Percentiles rank a stretch among this genome's conserved stretches.
These are phyloP conservation scores for Amphiprion clarkii DNA, from an alignment of 2,797 vertebrate genomes.

Conservation along the genomic window DNA sequence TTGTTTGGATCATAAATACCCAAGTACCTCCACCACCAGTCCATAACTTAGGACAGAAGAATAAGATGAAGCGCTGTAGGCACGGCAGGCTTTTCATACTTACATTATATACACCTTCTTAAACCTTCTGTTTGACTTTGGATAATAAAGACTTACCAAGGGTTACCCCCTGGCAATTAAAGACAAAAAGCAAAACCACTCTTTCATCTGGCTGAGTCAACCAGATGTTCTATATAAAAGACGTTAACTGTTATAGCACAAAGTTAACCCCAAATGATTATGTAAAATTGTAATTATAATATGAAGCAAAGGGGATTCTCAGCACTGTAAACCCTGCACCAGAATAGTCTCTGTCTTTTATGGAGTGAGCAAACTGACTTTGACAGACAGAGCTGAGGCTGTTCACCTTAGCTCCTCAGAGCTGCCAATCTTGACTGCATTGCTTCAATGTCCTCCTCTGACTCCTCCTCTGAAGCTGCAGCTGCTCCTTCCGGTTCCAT, in stretches of 20 bases:
- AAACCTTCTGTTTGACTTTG: conserved; percentile 75
- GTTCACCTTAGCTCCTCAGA: conserved; percentile 90
- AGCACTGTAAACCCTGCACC: conserved; percentile 58
- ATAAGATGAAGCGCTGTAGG: conserved; percentile 70
- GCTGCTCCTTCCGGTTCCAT: conserved; percentile 85
- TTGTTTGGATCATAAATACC: conserved; percentile 54
- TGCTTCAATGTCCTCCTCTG: conserved; percentile 95
- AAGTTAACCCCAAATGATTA: conserved; percentile 66
- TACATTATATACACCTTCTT: conserved; percentile 75
- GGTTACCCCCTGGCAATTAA: conserved; percentile 46
- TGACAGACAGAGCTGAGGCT: conserved; percentile 31
- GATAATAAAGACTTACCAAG: conserved; percentile 63
- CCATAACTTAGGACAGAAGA: conserved; percentile 53
- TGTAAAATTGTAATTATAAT: conserved; percentile 44
- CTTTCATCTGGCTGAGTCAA: conserved; percentile 41
- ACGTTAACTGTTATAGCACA: conserved; percentile 48
- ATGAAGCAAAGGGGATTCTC: conserved; percentile 48
- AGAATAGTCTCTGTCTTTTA: conserved; percentile 63
- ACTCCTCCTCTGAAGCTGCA: conserved; percentile 90
- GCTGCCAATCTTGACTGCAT: conserved; percentile 97
- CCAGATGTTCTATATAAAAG: conserved; percentile 36
- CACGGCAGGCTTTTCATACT: conserved; percentile 79
- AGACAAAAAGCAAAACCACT: conserved; percentile 47
- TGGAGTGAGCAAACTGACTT: conserved; percentile 39
- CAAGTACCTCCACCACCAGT: conserved; percentile 35